phyloP scores from a whole-genome alignment of 2,797 vertebrate species.

The Antennarius maculatus region DNA sequence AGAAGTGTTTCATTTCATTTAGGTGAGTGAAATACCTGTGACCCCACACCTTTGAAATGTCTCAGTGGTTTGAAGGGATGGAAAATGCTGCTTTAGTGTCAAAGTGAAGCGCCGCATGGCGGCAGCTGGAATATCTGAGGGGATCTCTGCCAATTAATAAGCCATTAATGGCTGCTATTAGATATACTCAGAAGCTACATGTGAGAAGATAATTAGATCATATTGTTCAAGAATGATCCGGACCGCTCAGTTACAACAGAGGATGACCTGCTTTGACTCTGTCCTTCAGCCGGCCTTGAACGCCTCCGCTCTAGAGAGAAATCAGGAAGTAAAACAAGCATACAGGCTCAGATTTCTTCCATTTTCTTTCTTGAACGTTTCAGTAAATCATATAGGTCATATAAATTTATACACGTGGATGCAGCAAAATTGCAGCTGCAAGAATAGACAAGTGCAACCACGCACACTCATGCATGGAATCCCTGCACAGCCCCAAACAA shows the following conservation, averaged over 20 bases:
- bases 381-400: constrained; percentile 11
- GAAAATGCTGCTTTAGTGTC: constrained; percentile 4
- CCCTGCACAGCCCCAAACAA: constrained; percentile 40
- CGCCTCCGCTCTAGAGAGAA: constrained; percentile 28
- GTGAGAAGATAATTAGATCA: constrained; percentile 69
- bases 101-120: constrained; percentile 24
- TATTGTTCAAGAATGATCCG: constrained; percentile 70
- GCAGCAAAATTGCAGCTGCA: constrained; percentile 1
- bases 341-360: constrained; percentile 28
- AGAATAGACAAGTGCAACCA: constrained; percentile 4
- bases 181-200: constrained; percentile 55
- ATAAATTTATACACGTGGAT: constrained; percentile 2
- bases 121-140: constrained; percentile 35
- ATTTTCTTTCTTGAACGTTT: constrained; percentile 30
- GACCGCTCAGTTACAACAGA: constrained; percentile 46
- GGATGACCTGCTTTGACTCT: constrained; percentile 44
- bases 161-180: constrained; percentile 62
- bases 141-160: constrained; percentile 47
- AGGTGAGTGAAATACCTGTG: constrained; percentile 13
- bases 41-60: constrained; percentile 1
- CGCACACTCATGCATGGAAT: not conserved
- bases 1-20: constrained; percentile 11
- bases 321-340: not conserved
- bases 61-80: too few relatives aligned
- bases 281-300: constrained; percentile 61